Percentiles rank a stretch among this genome's conserved stretches.
phyloP scores from a whole-genome alignment of 2,797 vertebrate genomes.

The Tokudaia muenninki region DNA sequence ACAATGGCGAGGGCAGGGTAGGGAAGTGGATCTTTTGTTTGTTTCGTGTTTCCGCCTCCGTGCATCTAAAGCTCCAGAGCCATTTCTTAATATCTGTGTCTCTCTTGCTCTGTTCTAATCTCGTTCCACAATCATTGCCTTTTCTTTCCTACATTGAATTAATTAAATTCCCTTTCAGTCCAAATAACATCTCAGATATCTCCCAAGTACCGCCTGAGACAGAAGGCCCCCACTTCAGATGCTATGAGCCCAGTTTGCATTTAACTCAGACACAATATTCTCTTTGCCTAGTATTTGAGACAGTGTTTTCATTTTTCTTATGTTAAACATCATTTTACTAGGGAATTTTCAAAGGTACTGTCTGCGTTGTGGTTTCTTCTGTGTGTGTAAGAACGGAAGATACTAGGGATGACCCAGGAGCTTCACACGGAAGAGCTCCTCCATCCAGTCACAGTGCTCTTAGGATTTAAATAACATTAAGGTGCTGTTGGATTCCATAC shows the following conservation, averaged over 20 bases:
- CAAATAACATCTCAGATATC: slow-evolving; percentile 62
- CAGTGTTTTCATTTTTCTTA: background rate
- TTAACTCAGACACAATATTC: background rate
- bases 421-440: accelerated
- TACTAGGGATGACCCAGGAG: background rate
- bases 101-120: slow-evolving; percentile 39
- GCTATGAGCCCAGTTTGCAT: background rate
- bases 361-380: background rate
- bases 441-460: background rate
- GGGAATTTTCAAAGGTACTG: background rate
- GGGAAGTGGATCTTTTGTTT: background rate
- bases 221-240: background rate
- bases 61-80: slow-evolving; percentile 54
- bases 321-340: background rate
- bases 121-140: slow-evolving; percentile 48
- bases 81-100: slow-evolving; percentile 29
- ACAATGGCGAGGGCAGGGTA: background rate
- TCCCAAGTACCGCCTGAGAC: background rate
- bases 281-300: background rate
- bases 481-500: background rate
- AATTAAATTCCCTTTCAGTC: slow-evolving; percentile 61
- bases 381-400: background rate
- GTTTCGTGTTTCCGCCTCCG: slow-evolving; percentile 20
- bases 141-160: slow-evolving; percentile 67
- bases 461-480: background rate